Base-by-base conservation (phyloP, 1,140 invertebrate species). In the Asbolus verrucosus region DNA sequence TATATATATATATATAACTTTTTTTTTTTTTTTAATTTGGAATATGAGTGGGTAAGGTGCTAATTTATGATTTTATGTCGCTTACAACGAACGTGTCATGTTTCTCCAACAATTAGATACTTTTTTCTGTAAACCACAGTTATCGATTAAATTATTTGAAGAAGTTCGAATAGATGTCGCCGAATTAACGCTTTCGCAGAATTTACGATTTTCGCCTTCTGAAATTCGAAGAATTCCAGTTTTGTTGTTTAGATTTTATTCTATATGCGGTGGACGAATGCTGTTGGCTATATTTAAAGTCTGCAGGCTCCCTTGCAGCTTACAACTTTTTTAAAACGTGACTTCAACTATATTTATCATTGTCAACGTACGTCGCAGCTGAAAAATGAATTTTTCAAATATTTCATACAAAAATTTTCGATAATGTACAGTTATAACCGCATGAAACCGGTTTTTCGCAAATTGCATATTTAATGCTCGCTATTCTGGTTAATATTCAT, bases 201-300 rank as follows among this genome's bases (percentile, higher is more conserved):
- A 27, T 54, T 13, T 27, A 54, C 18, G 16, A n/a, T 13, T 41
- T 46, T 46, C 16, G 8, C 3, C 24, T 27, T 63, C 65, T 18
- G 63, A 71, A 59, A 73, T 71, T 66, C 69, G 6, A 67, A 68
- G 61, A 9, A 65, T 70, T 73, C 63, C 16, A 13, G 31, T 39
- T 70, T 70, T 59, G 69, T 69, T 73, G 70, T 73, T 73, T 73
- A 67, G 11, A 43, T 73, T 73, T 70, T 70, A 73, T 70, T 54
- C 59, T 68, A 61, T 73, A 68, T 73, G 67, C 62, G 67, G 65
- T 62, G 72, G 67, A 66, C 59, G 33, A 36, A 2, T 36, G 33
- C 5, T 36, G 5, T 36, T 65, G 67, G 21, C 59, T 68, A 68
- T 73, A 73, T 65, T 71, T 73, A 71, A 68, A 73, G 38, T 66